phyloP scores from a whole-genome alignment of 2,113 vertebrate genomes.

The Brachypteracias leptosomus region DNA sequence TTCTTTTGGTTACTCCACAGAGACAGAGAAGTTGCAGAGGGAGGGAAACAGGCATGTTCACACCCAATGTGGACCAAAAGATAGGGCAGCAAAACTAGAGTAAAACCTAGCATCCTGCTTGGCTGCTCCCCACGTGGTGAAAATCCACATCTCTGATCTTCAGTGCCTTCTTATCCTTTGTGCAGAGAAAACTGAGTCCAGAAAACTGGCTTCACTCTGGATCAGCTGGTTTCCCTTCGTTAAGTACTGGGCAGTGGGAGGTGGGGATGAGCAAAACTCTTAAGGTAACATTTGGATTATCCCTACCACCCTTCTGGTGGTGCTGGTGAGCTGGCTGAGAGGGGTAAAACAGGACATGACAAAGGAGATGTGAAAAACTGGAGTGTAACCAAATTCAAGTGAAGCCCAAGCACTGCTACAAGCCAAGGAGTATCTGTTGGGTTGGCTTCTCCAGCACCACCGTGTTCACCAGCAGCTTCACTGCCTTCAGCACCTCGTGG shows the following conservation, averaged over 20 bases:
- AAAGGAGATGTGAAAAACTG: not conserved
- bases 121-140: fast-evolving
- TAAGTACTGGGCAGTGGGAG: fast-evolving
- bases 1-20: not conserved
- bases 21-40: not conserved
- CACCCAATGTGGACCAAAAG: not conserved
- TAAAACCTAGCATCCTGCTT: not conserved
- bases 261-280: not conserved
- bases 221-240: not conserved
- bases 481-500: not conserved
- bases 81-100: not conserved
- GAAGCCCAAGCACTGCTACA: not conserved
- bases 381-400: not conserved
- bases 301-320: not conserved
- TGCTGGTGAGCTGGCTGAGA: not conserved
- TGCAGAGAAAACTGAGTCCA: not conserved
- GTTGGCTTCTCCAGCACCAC: not conserved
- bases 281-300: not conserved
- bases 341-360: not conserved
- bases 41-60: not conserved
- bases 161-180: not conserved
- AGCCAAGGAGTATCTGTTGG: not conserved
- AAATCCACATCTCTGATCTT: not conserved
- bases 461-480: not conserved
- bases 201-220: not conserved